Percentiles rank a stretch among this genome's conserved stretches.
Evolutionary conservation across 2,888 invertebrate species (phyloP).

Genomic region (Amorpha juglandis): DNA sequence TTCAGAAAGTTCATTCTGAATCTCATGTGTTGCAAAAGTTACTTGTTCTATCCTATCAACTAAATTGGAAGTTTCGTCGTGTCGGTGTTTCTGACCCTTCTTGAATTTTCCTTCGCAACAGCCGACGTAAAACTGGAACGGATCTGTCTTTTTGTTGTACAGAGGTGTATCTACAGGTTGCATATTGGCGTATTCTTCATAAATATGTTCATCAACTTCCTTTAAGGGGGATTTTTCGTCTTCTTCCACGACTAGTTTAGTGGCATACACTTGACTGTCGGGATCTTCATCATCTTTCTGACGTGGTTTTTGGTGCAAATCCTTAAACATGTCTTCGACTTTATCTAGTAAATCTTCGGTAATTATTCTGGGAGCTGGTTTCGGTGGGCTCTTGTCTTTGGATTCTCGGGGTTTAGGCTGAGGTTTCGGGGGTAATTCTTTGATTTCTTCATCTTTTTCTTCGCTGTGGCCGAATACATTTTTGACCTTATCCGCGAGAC

Average conservation of each 20-base stretch:
- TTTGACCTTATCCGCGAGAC: conserved; percentile 72
- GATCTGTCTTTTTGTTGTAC: conserved; percentile 59
- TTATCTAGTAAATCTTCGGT: conserved; percentile 76
- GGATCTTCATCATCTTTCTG: conserved; percentile 66
- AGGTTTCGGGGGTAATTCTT: conserved; percentile 43
- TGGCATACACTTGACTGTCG: conserved; percentile 65
- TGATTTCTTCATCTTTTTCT: conserved; percentile 64
- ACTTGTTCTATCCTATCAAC: conserved; percentile 75
- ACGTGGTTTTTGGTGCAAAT: conserved; percentile 67
- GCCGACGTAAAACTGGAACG: conserved; percentile 69
- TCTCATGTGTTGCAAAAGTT: conserved; percentile 71
- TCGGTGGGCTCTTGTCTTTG: conserved; percentile 66
- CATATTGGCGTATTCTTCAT: conserved; percentile 75
- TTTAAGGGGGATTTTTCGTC: conserved; percentile 52
- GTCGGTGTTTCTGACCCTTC: conserved; percentile 68
- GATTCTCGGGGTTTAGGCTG: conserved; percentile 62
- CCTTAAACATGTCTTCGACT: conserved; percentile 82
- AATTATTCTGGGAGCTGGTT: conserved; percentile 75
- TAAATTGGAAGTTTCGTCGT: conserved; percentile 75
- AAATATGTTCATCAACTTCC: conserved; percentile 62
- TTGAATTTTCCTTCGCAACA: conserved; percentile 70
- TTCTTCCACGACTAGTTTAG: conserved; percentile 77
- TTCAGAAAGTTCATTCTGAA: conserved; percentile 60
- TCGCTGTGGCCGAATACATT: conserved; percentile 74
- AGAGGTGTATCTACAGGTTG: conserved; percentile 76